These are phyloP conservation scores for Heliopora coerulea DNA, from an alignment of 92 coral and sea anemone species.

Conservation along the genomic window DNA sequence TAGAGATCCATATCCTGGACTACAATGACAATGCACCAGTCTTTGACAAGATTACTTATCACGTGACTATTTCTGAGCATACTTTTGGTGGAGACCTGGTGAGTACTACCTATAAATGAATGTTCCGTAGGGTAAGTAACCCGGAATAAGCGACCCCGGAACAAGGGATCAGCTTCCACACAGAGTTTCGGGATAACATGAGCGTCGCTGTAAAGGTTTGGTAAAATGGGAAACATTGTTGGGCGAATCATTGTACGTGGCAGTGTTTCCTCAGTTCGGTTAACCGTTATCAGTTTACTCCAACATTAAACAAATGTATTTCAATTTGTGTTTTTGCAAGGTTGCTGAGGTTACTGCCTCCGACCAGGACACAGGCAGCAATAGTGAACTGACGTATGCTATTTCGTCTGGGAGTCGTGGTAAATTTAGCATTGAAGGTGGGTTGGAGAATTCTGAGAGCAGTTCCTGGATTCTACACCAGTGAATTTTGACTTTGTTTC, in stretches of 20 bases:
- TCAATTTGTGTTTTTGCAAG: constrained; percentile 37
- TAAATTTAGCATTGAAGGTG: constrained; percentile 87
- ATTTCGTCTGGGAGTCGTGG: constrained; percentile 70
- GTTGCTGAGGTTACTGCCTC: constrained; percentile 79
- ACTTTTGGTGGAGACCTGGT: constrained; percentile 42
- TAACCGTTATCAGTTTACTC: background rate
- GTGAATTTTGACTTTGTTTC: no score
- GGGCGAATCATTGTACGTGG: no score
- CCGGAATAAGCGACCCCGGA: no score
- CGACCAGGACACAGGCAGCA: constrained; percentile 77
- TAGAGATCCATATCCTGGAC: constrained; percentile 70
- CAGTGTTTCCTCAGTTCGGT: no score
- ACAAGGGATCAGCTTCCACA: no score
- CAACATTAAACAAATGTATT: background rate
- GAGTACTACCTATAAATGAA: background rate
- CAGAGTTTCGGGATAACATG: no score
- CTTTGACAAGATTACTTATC: constrained; percentile 56
- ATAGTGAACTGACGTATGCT: constrained; percentile 64
- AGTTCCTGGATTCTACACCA: no score
- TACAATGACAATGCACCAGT: constrained; percentile 77
- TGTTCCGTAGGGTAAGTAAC: no score
- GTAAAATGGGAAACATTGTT: no score
- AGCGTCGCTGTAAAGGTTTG: no score
- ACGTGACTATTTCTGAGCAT: constrained; percentile 80
- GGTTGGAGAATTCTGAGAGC: no score